phyloP scores from a whole-genome alignment of 2,113 vertebrate species.

The Sialia sialis region DNA sequence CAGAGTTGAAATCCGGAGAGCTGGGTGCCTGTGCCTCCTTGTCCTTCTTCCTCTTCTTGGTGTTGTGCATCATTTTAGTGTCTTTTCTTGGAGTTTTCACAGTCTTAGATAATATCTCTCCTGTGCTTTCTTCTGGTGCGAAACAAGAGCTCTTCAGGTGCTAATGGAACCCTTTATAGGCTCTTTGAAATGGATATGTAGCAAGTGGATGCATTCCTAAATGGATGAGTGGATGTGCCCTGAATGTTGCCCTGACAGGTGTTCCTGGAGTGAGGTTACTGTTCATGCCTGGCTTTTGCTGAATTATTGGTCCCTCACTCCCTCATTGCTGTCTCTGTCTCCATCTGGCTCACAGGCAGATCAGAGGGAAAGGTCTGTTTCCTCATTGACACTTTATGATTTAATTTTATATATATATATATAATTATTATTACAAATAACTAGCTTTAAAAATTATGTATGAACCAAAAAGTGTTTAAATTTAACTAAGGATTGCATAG shows the following conservation, averaged over 20 bases:
- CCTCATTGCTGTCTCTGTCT: accelerated
- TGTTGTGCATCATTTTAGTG: neutral
- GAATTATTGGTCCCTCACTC: neutral
- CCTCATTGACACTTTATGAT: neutral
- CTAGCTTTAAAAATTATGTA: neutral
- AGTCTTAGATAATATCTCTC: neutral
- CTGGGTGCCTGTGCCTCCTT: neutral
- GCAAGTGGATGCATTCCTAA: neutral
- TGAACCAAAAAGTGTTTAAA: neutral
- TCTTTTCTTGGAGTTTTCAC: neutral
- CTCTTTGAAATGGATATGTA: neutral
- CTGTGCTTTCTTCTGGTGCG: neutral
- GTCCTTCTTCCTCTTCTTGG: neutral
- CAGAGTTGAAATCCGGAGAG: too few relatives aligned
- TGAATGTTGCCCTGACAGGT: neutral
- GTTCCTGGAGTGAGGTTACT: neutral
- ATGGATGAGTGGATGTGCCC: neutral
- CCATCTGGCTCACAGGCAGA: neutral
- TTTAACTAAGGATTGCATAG: neutral
- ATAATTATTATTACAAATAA: neutral
- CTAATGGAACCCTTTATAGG: neutral
- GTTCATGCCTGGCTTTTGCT: neutral
- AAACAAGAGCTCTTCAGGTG: neutral
- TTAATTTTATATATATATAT: neutral
- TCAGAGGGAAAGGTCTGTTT: neutral